phyloP scores from a whole-genome alignment of 2,888 invertebrate genomes.

The Caenorhabditis sp. region DNA sequence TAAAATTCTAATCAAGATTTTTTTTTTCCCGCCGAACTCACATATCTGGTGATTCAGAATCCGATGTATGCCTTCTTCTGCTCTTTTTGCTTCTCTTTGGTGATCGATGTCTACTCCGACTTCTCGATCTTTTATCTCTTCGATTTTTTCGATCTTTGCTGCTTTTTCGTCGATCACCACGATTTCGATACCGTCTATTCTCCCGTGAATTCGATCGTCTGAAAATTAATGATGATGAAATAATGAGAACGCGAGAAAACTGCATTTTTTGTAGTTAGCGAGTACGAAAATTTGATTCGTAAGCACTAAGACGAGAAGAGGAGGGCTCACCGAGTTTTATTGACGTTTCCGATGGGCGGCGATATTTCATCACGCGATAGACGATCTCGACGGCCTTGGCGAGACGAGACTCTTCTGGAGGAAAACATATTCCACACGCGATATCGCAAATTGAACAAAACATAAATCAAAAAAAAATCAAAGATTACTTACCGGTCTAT shows the following conservation, averaged over 20 bases:
- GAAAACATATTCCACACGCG: too few species aligned
- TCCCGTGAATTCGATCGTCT: slow-evolving; percentile 2
- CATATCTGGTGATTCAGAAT: slow-evolving; percentile 31
- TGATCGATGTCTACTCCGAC: slow-evolving; percentile 31
- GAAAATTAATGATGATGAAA: background rate
- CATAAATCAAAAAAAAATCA: too few species aligned
- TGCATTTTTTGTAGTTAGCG: too few species aligned
- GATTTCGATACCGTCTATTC: background rate
- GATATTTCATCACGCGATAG: slow-evolving; percentile 22
- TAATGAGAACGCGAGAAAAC: too few species aligned
- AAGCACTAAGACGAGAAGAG: background rate
- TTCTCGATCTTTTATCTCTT: slow-evolving; percentile 11
- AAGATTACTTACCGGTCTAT: background rate
- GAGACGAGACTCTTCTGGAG: slow-evolving; percentile 19
- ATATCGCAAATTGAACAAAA: too few species aligned
- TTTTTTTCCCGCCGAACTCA: too few species aligned
- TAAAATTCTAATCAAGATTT: too few species aligned
- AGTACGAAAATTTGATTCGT: too few species aligned
- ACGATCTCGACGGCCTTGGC: slow-evolving; percentile 30
- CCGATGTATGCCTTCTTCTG: slow-evolving; percentile 22
- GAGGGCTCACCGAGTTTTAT: too few species aligned
- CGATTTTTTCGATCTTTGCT: slow-evolving; percentile 24
- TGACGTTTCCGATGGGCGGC: slow-evolving; percentile 1
- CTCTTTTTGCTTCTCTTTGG: slow-evolving; percentile 28
- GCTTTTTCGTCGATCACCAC: slow-evolving; percentile 15